phyloP scores from a whole-genome alignment of 2,888 invertebrate species.

The Lasioglossum marginatum region DNA sequence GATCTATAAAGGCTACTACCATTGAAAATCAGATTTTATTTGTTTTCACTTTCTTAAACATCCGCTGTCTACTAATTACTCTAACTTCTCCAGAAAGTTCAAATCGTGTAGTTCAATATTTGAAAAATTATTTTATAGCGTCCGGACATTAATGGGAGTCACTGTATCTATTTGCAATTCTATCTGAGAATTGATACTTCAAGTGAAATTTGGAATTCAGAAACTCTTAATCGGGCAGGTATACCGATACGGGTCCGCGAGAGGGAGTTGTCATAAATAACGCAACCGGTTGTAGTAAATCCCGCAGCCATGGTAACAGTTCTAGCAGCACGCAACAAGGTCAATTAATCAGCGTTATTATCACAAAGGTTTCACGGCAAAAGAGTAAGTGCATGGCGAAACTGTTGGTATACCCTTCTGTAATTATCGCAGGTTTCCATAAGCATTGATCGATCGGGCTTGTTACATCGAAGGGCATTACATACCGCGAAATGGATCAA shows the following conservation, averaged over 20 bases:
- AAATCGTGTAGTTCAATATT: no score
- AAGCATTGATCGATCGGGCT: neutral
- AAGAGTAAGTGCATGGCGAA: neutral
- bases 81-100: no score
- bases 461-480: neutral
- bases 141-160: no score
- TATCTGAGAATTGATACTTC: neutral
- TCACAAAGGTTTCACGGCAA: neutral
- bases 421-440: neutral
- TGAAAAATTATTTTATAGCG: no score
- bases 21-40: no score
- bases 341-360: constrained; percentile 10
- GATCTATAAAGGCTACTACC: no score
- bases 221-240: neutral
- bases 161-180: neutral
- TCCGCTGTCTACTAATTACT: no score
- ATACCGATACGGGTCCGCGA: neutral
- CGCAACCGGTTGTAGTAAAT: constrained; percentile 4
- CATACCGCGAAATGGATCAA: neutral
- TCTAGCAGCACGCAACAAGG: neutral
- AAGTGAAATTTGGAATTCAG: neutral
- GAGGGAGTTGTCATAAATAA: neutral
- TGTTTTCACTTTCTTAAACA: no score
- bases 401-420: neutral
- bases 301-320: neutral